Evolutionary conservation across 2,888 invertebrate species (phyloP).

Genomic region (Polyommatus icarus): DNA sequence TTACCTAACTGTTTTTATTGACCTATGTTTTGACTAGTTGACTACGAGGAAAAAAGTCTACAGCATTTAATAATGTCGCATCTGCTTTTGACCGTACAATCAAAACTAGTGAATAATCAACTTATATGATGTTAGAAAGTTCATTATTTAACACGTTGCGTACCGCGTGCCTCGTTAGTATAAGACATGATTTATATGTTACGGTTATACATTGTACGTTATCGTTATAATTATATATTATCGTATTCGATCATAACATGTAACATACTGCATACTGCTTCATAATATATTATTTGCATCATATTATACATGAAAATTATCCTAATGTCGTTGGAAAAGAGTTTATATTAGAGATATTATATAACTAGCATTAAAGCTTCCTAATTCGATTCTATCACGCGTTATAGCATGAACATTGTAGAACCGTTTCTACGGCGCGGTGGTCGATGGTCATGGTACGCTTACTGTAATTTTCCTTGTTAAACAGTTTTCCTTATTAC

Average conservation of each 20-base stretch:
- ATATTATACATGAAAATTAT: neutral
- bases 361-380: neutral
- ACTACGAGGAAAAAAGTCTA: too few relatives aligned
- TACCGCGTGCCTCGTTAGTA: neutral
- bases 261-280: neutral
- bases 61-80: neutral
- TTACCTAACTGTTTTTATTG: too few relatives aligned
- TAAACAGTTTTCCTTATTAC: neutral
- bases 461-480: neutral
- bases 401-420: neutral
- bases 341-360: neutral
- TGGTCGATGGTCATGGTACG: neutral
- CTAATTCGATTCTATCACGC: neutral
- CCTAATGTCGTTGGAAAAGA: neutral
- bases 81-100: neutral
- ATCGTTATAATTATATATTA: neutral
- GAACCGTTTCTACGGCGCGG: neutral
- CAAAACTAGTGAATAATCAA: neutral
- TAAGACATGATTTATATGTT: neutral
- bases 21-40: too few relatives aligned
- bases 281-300: neutral
- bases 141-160: conserved; percentile 25
- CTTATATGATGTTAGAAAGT: conserved; percentile 25
- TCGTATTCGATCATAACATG: neutral
- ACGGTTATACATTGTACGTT: neutral